Evolutionary conservation across 2,113 vertebrate species (phyloP).

Genomic region (Misgurnus anguillicaudatus): DNA sequence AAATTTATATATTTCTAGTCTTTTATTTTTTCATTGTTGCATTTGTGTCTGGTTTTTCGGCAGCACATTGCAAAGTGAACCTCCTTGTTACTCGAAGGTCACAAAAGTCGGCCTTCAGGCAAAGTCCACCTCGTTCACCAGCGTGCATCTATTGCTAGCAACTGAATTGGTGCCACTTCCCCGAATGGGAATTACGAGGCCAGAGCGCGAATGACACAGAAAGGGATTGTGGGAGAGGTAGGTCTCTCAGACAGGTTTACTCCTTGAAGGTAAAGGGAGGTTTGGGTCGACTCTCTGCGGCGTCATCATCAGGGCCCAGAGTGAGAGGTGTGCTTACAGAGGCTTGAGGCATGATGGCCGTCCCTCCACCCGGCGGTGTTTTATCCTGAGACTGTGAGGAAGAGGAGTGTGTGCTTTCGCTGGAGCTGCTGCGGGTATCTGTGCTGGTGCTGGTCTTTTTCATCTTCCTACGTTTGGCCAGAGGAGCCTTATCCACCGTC

Average conservation of each 20-base stretch:
- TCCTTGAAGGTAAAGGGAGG: constrained; percentile 71
- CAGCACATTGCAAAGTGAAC: neutral
- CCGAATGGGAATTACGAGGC: constrained; percentile 15
- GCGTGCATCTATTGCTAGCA: constrained; percentile 45
- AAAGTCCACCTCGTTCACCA: neutral
- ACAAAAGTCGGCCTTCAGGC: constrained; percentile 30
- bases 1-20: constrained; percentile 28
- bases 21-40: neutral
- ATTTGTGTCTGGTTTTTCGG: neutral
- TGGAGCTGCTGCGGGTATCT: constrained; percentile 96
- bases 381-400: constrained; percentile 89
- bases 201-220: constrained; percentile 5
- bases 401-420: constrained; percentile 95
- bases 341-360: constrained; percentile 67
- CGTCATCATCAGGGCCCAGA: constrained; percentile 60
- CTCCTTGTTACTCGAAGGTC: constrained; percentile 2
- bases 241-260: constrained; percentile 55
- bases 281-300: constrained; percentile 34
- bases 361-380: constrained; percentile 62
- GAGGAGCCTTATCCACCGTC: constrained; percentile 86
- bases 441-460: constrained; percentile 98
- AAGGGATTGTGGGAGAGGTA: constrained; percentile 35
- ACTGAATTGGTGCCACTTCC: constrained; percentile 8
- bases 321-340: constrained; percentile 59
- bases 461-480: constrained; percentile 96